Conservation (phyloP, 37 sponge, comb jelly and placozoan species). For the Beroe ovata region DNA sequence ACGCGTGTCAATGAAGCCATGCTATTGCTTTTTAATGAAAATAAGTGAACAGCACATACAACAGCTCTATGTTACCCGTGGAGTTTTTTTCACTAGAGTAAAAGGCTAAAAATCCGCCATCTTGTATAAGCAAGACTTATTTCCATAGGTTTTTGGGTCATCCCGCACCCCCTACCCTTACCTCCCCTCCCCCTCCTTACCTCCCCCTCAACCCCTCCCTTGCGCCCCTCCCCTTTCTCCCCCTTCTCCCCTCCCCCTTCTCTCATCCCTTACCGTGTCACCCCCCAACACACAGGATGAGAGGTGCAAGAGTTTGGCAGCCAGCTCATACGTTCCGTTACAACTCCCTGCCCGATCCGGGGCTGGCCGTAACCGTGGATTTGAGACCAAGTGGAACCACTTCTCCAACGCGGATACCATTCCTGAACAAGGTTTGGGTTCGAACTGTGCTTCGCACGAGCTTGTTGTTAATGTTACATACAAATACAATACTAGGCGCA, state of each 20-base stretch:
- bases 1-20: no score
- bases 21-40: no score
- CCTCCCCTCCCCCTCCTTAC: background rate
- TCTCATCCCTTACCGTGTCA: background rate
- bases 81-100: no score
- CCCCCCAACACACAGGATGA: background rate
- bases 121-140: no score
- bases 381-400: slow-evolving; percentile 49
- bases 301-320: background rate
- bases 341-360: background rate
- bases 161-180: background rate
- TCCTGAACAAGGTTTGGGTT: background rate
- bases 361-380: background rate
- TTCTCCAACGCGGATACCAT: slow-evolving; percentile 10
- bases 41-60: no score
- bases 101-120: no score
- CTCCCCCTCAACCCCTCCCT: background rate
- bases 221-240: background rate
- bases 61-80: no score
- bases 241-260: background rate
- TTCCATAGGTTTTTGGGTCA: no score
- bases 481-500: no score
- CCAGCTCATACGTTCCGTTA: slow-evolving; percentile 24
- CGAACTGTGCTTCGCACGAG: no score
- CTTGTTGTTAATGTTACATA: no score